Evolutionary conservation across 92 coral and sea anemone genomes (phyloP).

Genomic region (Heliopora coerulea): DNA sequence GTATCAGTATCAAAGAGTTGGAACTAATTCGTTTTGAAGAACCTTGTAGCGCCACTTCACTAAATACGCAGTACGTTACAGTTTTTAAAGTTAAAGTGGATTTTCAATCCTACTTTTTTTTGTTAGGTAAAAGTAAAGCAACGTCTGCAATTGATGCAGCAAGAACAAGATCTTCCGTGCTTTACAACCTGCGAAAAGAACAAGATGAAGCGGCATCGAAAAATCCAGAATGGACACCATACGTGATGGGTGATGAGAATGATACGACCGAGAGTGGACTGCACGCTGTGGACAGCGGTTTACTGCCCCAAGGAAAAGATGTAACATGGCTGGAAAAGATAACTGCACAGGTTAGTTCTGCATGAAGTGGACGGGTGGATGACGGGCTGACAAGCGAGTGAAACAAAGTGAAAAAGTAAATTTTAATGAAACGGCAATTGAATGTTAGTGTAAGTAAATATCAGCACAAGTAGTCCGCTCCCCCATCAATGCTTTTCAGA

Average conservation of each 20-base stretch:
- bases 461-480: too few species aligned
- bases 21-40: too few species aligned
- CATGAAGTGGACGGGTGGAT: neutral
- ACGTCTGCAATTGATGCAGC: constrained; percentile 73
- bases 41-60: too few species aligned
- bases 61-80: too few species aligned
- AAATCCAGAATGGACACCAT: constrained; percentile 60
- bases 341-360: constrained; percentile 67
- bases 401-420: too few species aligned
- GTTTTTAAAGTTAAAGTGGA: too few species aligned
- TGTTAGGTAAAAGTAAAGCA: constrained; percentile 79
- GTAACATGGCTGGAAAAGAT: constrained; percentile 94
- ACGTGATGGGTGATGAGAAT: constrained; percentile 5
- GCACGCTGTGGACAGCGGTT: constrained; percentile 26
- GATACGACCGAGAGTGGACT: constrained; percentile 15
- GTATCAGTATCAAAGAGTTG: too few species aligned
- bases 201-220: constrained; percentile 71
- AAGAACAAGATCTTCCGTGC: constrained; percentile 65
- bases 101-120: neutral
- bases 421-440: too few species aligned
- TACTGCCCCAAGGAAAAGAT: constrained; percentile 48
- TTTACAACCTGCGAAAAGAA: constrained; percentile 62
- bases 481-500: too few species aligned
- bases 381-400: neutral
- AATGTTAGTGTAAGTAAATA: too few species aligned